Base-by-base conservation (phyloP, 1,140 invertebrate species). In the Orussus abietinus region DNA sequence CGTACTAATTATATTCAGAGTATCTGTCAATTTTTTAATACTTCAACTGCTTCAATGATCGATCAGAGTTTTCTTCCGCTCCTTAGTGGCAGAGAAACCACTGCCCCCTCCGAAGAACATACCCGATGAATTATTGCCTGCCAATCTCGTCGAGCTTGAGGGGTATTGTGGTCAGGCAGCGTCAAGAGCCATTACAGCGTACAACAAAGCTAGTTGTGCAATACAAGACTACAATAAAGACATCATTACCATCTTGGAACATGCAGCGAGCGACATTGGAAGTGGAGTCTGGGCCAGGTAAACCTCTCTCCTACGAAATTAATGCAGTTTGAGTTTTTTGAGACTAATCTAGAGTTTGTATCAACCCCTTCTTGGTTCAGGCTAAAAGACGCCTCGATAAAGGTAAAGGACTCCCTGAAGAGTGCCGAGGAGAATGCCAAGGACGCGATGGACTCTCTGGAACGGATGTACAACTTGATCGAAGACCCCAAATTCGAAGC, bases 171-270 rank as follows among this genome's bases (percentile, higher is more conserved):
- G 75, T 20, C 49, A 77, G 37, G 57, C 72, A 2, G 78, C 80
- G 0, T 49, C 69, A 14, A 66, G 75, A 43, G 79, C 80, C 1
- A 72, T 82, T 2, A 59, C 72, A 37, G 73, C 77, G 37, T 83
- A 78, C 51, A 70, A 75, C 11, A 61, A 72, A 37, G 80, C 80
- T 5, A 59, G 76, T 10, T 59, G 51, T 38, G 73, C 78, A 15
- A 52, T 82, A 20, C 71, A 75, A 47, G 76, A 77, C 34, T 82
- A 79, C 38, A 81, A 78, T 49, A 56, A 67, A n/a, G 75, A 84
- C 43, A 75, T 85, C 3, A 71, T 81, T 11, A 64, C n/a, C n/a
- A n/a, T n/a, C n/a, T n/a, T n/a, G n/a, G n/a, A n/a, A n/a, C n/a
- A n/a, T n/a, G n/a, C n/a, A n/a, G n/a, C n/a, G n/a, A n/a, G n/a